phyloP scores from a whole-genome alignment of 2,888 invertebrate species.

The Synergus itoensis region DNA sequence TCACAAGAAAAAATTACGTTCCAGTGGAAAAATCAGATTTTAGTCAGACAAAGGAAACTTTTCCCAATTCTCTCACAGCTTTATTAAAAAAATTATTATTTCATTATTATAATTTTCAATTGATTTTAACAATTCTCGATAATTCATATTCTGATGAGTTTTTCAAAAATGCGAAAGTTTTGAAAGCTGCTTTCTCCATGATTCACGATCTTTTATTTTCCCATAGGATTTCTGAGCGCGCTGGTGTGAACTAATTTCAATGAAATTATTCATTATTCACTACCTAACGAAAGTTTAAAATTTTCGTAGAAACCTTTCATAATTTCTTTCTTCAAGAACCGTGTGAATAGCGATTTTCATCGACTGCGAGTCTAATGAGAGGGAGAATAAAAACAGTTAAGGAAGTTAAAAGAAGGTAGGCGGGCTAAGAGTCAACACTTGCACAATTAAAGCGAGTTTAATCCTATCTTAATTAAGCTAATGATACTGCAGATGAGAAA shows the following conservation, averaged over 20 bases:
- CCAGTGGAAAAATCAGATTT: neutral
- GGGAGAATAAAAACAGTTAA: neutral
- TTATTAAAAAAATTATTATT: neutral
- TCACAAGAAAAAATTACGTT: neutral
- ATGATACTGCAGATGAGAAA: constrained; percentile 48
- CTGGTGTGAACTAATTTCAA: neutral
- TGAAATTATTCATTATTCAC: neutral
- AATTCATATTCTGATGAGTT: constrained; percentile 5
- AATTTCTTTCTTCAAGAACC: neutral
- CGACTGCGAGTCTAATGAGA: constrained; percentile 1
- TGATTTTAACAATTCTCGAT: constrained; percentile 1
- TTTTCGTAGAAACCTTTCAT: neutral
- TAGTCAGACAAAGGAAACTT: neutral
- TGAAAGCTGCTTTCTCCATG: neutral
- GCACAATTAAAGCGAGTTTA: constrained; percentile 68
- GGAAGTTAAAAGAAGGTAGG: constrained; percentile 9
- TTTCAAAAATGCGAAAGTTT: neutral
- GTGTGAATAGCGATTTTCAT: constrained; percentile 17
- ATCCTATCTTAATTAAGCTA: constrained; percentile 66
- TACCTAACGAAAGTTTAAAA: neutral
- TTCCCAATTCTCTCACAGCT: neutral
- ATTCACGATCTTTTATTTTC: neutral
- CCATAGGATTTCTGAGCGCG: neutral
- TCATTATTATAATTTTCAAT: neutral
- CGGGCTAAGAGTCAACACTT: constrained; percentile 61